These are phyloP conservation scores for Drosophila mulleri DNA, from an alignment of 2,888 invertebrate species.

Conservation along the genomic window DNA sequence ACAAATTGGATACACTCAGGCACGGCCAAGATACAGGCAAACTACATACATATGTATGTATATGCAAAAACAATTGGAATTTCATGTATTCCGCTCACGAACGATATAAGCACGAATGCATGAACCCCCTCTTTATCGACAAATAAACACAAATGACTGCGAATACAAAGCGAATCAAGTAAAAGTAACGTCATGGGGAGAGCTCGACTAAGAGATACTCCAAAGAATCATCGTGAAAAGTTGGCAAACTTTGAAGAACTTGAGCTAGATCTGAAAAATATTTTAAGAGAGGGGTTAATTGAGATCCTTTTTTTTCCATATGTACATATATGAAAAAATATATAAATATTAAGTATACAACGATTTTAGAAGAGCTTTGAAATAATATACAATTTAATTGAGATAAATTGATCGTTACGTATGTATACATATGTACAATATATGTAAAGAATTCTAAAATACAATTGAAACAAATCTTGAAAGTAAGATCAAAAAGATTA, in stretches of 20 bases:
- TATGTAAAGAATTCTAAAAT: background rate
- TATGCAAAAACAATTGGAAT: background rate
- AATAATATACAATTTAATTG: background rate
- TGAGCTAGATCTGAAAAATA: background rate
- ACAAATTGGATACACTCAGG: background rate
- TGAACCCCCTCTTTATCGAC: background rate
- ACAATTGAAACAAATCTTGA: no score
- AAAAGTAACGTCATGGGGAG: background rate
- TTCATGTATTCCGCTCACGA: slow-evolving; percentile 20
- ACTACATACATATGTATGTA: no score
- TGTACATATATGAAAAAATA: background rate
- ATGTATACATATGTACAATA: no score
- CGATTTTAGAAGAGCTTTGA: background rate
- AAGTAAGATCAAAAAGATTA: no score
- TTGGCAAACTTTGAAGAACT: no score
- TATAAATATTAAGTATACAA: background rate
- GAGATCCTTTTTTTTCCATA: background rate
- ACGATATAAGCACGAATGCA: slow-evolving; percentile 13
- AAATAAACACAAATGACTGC: slow-evolving; percentile 16
- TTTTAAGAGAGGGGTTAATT: background rate
- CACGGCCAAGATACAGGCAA: background rate
- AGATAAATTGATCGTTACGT: background rate
- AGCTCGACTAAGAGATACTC: background rate
- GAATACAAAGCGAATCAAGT: slow-evolving; percentile 7
- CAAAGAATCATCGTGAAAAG: background rate